phyloP scores from a whole-genome alignment of 2,888 invertebrate genomes.

The Belgica antarctica region DNA sequence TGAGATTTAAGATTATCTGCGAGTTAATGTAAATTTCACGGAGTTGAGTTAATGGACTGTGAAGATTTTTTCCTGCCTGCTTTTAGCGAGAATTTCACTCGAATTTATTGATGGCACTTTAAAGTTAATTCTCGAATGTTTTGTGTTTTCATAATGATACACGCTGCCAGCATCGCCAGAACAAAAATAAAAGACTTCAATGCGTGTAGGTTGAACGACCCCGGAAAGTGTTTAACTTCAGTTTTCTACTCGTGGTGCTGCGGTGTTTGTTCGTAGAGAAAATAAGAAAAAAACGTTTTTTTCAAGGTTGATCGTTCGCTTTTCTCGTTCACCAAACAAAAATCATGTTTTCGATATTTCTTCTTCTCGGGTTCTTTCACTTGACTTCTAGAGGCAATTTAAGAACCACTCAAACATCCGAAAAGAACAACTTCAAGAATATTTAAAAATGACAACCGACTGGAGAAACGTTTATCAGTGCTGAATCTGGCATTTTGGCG shows the following conservation, averaged over 20 bases:
- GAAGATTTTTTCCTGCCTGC: neutral
- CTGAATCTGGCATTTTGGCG: neutral
- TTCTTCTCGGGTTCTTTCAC: neutral
- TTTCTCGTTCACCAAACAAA: slow-evolving; percentile 12
- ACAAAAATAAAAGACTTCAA: neutral
- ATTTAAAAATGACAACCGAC: neutral
- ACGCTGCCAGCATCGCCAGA: neutral
- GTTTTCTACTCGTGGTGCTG: neutral
- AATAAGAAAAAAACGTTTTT: neutral
- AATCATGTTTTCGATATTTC: neutral
- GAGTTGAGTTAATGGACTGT: neutral
- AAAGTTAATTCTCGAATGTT: neutral
- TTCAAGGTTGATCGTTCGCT: slow-evolving; percentile 17
- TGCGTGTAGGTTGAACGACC: slow-evolving; percentile 19
- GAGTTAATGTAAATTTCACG: neutral
- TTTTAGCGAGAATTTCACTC: neutral
- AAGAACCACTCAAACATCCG: neutral
- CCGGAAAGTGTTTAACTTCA: neutral
- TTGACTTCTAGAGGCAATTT: neutral
- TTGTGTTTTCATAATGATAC: neutral
- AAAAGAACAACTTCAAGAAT: neutral
- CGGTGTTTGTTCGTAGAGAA: neutral
- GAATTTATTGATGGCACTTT: slow-evolving; percentile 18
- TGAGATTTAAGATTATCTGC: slow-evolving; percentile 13
- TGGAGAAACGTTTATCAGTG: neutral